Evolutionary conservation across 2,888 invertebrate genomes (phyloP).

Genomic region (Polydrusus tereticollis): DNA sequence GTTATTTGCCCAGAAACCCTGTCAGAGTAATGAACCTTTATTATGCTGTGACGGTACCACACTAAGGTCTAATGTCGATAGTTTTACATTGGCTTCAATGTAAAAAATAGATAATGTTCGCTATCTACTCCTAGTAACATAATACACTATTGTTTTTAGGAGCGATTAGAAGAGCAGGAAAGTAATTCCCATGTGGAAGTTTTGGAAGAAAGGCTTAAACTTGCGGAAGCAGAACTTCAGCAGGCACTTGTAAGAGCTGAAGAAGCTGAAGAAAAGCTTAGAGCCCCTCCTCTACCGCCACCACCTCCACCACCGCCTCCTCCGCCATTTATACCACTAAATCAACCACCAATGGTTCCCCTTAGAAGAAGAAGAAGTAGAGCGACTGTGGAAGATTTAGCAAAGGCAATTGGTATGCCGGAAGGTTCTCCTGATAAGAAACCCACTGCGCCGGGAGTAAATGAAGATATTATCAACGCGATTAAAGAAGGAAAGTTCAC

Average conservation of each 20-base stretch:
- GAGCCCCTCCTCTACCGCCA: constrained; percentile 66
- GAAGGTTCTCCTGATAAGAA: constrained; percentile 49
- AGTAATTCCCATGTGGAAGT: constrained; percentile 77
- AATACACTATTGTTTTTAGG: constrained; percentile 60
- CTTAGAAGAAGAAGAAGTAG: constrained; percentile 68
- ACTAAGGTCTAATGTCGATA: too few relatives aligned
- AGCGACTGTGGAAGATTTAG: constrained; percentile 58
- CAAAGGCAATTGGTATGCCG: constrained; percentile 55
- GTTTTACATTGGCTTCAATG: neutral
- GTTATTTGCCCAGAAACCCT: too few relatives aligned
- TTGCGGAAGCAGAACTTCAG: constrained; percentile 78
- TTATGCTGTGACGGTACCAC: too few relatives aligned
- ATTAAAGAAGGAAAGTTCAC: constrained; percentile 83
- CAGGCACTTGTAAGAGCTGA: constrained; percentile 75
- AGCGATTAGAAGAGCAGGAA: constrained; percentile 76
- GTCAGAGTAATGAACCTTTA: too few relatives aligned
- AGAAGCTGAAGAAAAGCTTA: constrained; percentile 68
- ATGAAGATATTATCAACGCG: constrained; percentile 81
- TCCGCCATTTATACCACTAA: constrained; percentile 45
- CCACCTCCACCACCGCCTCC: constrained; percentile 55
- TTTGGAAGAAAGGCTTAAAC: constrained; percentile 77
- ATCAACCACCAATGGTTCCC: constrained; percentile 70
- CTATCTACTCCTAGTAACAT: too few relatives aligned
- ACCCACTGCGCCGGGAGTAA: constrained; percentile 71
- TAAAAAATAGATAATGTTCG: too few relatives aligned